Evolutionary conservation across 2,888 invertebrate species (phyloP), one percentile per base, ranked within the genome.

Genomic region (Ichneumoninae sp.): DNA sequence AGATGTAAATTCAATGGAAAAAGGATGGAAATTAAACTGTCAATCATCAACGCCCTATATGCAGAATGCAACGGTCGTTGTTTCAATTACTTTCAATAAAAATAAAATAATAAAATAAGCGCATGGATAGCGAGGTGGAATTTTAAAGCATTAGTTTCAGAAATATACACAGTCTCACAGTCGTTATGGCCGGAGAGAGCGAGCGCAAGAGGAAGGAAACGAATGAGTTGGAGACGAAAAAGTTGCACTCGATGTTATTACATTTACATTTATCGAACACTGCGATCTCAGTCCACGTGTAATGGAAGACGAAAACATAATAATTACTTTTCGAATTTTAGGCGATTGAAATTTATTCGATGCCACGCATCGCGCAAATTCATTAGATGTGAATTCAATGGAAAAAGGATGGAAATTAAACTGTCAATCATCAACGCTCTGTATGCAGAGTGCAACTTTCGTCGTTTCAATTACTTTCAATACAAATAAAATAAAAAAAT

Each of bases 241-340:
- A 44, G 83, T 83, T 86, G 83, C 83, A 33, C 33, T 57, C 57
- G 26, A 57, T 57, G 57, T 22, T 40, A 71, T 10, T 54, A 71
- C 36, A 19, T 33, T n/a, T 70, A 70, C 52, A 16, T 7, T 52
- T 70, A 70, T 70, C 57, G 26, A 13, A 3, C 22, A 4, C 4
- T 13, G 10, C 26, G 57, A 26, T 57, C 57, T 57, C 19, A 1
- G 54, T 26, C 22, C 22, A 1, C 26, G 57, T 57, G 10, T 7
- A 54, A 54, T 26, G 19, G 54, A 57, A 57, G 19, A 22, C 22
- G 22, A 57, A 10, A 57, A 26, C 3, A 57, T 26, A 57, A 57
- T 57, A 22, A 57, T 57, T 22, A 26, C 19, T 10, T 8, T 19
- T 19, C 19, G n/a, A 22, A 22, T 10, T 30, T 44, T 19, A 40